phyloP scores from a whole-genome alignment of 2,113 vertebrate species.

The Orientallactaga bullata region DNA sequence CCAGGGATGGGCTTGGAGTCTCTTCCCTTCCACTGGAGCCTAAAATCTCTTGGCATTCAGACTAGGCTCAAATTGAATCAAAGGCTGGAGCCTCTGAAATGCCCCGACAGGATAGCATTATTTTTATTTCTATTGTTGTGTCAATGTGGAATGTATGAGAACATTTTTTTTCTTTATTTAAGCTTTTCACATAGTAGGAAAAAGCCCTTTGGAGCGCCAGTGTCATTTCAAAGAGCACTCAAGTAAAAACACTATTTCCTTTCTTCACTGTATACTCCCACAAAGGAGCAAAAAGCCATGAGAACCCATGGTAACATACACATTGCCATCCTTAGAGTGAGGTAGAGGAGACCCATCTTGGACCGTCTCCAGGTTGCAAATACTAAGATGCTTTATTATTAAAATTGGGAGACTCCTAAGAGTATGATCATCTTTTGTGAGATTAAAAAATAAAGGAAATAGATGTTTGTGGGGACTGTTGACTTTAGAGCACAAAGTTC shows the following conservation, averaged over 20 bases:
- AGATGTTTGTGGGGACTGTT: conserved; percentile 41
- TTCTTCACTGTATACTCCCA: conserved; percentile 47
- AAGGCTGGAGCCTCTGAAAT: conserved; percentile 60
- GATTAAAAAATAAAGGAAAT: background rate
- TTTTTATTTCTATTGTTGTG: conserved; percentile 77
- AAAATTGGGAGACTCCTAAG: conserved; percentile 14
- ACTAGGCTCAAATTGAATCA: conserved; percentile 56
- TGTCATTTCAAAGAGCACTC: conserved; percentile 60
- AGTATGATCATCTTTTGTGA: background rate
- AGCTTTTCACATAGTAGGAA: conserved; percentile 68
- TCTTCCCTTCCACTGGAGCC: conserved; percentile 32
- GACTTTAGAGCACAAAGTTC: conserved; percentile 39
- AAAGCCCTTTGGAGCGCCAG: conserved; percentile 55
- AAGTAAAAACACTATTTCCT: conserved; percentile 46
- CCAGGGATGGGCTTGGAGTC: background rate
- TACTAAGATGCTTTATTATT: background rate
- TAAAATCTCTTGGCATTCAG: conserved; percentile 66
- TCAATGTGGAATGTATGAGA: conserved; percentile 73
- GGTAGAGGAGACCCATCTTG: background rate
- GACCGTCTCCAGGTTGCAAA: background rate
- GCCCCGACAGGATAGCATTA: conserved; percentile 56
- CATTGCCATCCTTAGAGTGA: background rate
- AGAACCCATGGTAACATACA: conserved; percentile 14
- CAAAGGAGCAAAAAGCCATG: conserved; percentile 5
- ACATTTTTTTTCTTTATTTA: conserved; percentile 71